phyloP scores from a whole-genome alignment of 2,888 invertebrate species.

The Magallana nippona region DNA sequence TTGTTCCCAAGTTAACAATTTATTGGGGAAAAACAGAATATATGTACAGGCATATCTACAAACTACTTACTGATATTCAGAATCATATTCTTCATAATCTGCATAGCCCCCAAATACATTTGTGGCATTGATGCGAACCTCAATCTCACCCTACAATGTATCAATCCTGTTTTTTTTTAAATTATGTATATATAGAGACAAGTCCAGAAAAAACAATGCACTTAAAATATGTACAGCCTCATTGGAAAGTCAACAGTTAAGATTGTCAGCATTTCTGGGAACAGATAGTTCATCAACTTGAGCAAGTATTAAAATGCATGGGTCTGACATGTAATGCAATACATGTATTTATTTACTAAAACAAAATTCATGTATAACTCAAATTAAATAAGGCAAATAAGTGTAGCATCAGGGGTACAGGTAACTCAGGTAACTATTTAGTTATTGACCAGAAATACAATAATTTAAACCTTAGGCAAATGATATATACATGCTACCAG shows the following conservation, averaged over 20 bases:
- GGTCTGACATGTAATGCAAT: too few species aligned
- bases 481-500: not conserved
- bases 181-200: not conserved
- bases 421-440: not conserved
- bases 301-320: too few species aligned
- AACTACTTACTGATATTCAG: constrained; percentile 47
- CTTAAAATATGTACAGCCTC: too few species aligned
- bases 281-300: too few species aligned
- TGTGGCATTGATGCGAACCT: constrained; percentile 93
- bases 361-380: constrained; percentile 16
- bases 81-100: constrained; percentile 81
- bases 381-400: too few species aligned
- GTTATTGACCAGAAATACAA: not conserved
- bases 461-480: not conserved
- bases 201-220: not conserved
- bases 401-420: not conserved
- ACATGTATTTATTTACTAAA: not conserved
- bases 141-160: constrained; percentile 85
- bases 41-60: not conserved
- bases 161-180: too few species aligned
- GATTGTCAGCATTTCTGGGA: too few species aligned
- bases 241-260: too few species aligned
- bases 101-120: constrained; percentile 93
- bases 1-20: not conserved
- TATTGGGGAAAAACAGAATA: not conserved